Evolutionary conservation across 2,113 vertebrate genomes (phyloP).

Genomic region (Bos indicus): DNA sequence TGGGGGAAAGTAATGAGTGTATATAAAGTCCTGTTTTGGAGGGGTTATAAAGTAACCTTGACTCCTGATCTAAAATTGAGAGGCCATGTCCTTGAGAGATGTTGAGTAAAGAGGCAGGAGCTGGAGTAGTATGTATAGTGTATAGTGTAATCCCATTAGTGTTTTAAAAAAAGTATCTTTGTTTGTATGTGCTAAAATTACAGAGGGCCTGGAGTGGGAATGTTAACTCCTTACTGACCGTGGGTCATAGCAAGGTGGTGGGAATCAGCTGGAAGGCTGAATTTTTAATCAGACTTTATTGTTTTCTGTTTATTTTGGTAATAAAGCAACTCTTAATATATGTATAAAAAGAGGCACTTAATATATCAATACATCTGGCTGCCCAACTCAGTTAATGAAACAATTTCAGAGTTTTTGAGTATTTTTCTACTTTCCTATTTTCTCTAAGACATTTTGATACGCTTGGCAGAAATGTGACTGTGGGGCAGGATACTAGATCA

Average conservation of each 20-base stretch:
- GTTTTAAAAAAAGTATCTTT: background rate
- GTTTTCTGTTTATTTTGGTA: conserved; percentile 1
- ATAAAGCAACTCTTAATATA: background rate
- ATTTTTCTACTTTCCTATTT: background rate
- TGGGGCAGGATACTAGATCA: background rate
- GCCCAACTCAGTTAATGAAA: background rate
- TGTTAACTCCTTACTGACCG: background rate
- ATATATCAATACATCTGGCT: background rate
- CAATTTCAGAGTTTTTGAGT: background rate
- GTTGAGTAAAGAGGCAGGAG: background rate
- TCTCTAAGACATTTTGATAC: conserved; percentile 8
- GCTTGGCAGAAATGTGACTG: background rate
- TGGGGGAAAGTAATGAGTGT: background rate
- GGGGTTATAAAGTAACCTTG: background rate
- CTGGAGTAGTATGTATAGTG: background rate
- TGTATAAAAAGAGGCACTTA: background rate
- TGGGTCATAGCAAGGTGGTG: background rate
- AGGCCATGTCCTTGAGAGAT: background rate
- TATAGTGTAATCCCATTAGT: background rate
- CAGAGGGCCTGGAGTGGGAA: background rate
- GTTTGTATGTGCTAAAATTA: background rate
- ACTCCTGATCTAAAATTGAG: conserved; percentile 12
- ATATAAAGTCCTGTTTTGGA: background rate
- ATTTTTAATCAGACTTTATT: conserved; percentile 4
- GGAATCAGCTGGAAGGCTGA: background rate